Evolutionary conservation across 2,113 vertebrate species (phyloP).

Genomic region (Eptesicus fuscus): DNA sequence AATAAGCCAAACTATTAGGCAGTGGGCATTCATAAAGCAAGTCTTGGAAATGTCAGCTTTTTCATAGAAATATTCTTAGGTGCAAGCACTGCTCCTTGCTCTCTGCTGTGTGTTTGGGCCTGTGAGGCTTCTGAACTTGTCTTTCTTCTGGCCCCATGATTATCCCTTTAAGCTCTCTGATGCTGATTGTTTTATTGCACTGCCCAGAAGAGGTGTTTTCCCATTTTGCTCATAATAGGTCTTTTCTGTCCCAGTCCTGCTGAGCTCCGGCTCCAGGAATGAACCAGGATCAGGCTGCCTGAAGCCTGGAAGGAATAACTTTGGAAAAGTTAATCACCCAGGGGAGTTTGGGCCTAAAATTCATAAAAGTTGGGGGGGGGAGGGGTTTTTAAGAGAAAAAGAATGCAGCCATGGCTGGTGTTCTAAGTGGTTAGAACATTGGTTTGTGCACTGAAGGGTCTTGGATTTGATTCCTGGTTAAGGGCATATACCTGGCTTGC

Average conservation of each 20-base stretch:
- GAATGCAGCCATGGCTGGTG: no score
- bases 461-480: no score
- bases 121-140: background rate
- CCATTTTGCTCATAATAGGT: background rate
- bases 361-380: background rate
- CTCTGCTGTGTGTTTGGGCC: background rate
- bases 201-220: background rate
- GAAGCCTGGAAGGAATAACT: background rate
- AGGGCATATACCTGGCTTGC: no score
- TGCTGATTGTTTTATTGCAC: background rate
- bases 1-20: background rate
- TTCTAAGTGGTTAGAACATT: no score
- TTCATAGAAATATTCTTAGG: background rate
- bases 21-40: background rate
- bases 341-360: background rate
- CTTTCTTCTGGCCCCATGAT: background rate
- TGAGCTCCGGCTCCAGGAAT: background rate
- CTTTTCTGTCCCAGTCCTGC: background rate
- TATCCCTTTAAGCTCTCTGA: background rate
- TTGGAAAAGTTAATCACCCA: background rate
- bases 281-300: background rate
- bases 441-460: no score
- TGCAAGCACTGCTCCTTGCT: background rate
- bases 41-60: background rate
- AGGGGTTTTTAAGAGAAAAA: background rate